Conservation (phyloP, 2,888 invertebrate species). For the Chelonus formosanus region DNA sequence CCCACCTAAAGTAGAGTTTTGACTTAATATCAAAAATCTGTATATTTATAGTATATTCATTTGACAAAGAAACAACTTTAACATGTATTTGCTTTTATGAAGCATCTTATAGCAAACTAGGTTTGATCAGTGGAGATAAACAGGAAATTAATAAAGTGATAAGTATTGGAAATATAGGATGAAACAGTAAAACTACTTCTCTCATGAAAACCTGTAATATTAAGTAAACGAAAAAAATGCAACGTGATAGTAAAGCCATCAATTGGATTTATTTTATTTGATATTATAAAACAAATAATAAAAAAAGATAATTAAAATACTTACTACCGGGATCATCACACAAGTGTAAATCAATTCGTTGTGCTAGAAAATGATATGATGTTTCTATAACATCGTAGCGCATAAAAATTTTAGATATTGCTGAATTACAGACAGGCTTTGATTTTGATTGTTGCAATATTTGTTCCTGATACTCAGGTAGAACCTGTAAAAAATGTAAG, state of each 20-base stretch:
- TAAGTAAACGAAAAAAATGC: too few species aligned
- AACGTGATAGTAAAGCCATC: too few species aligned
- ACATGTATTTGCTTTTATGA: too few species aligned
- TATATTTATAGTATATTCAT: too few species aligned
- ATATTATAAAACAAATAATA: constrained; percentile 5
- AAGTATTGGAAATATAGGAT: too few species aligned
- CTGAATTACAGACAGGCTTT: constrained; percentile 61
- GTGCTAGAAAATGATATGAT: constrained; percentile 94
- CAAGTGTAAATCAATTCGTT: constrained; percentile 93
- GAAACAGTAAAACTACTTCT: too few species aligned
- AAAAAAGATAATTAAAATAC: constrained; percentile 47
- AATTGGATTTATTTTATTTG: too few species aligned
- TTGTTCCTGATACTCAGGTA: constrained; percentile 80
- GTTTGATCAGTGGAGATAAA: too few species aligned
- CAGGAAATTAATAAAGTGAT: too few species aligned
- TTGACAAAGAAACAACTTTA: too few species aligned
- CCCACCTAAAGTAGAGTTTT: constrained; percentile 70
- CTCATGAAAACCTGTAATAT: too few species aligned
- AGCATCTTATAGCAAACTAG: too few species aligned
- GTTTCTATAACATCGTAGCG: constrained; percentile 96
- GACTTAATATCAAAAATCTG: constrained; percentile 4
- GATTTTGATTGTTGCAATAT: constrained; percentile 70
- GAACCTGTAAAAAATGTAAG: constrained; percentile 63
- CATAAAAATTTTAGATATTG: constrained; percentile 75
- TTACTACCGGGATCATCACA: constrained; percentile 93